Conservation (phyloP, 2,797 vertebrate genomes). For the Malurus leucopterus region DNA sequence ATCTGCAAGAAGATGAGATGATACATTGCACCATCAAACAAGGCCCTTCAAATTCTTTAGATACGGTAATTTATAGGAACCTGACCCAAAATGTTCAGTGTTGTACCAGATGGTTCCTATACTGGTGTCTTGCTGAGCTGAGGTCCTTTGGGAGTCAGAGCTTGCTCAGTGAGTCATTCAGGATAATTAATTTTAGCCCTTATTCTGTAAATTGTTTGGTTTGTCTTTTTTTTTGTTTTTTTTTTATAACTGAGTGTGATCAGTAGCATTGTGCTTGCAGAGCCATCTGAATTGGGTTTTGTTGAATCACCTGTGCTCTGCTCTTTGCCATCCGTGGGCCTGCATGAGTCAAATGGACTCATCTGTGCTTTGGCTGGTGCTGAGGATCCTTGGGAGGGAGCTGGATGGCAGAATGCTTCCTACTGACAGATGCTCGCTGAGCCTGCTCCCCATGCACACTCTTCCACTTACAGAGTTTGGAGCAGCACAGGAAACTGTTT, state of each 20-base stretch:
- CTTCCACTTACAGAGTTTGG: neutral
- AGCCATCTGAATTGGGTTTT: neutral
- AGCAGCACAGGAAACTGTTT: neutral
- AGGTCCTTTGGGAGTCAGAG: conserved; percentile 4
- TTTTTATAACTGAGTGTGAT: neutral
- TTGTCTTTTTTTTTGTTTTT: no score
- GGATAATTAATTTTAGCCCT: neutral
- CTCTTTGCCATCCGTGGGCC: neutral
- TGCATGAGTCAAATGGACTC: rapidly evolving
- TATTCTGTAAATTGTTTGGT: neutral
- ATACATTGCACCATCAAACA: neutral
- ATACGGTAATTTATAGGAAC: neutral
- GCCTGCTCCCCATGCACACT: neutral
- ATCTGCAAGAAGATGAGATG: neutral
- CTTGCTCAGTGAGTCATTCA: neutral
- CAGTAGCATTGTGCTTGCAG: neutral
- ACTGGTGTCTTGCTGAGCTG: neutral
- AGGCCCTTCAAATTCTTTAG: neutral
- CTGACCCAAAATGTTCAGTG: neutral
- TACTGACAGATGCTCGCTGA: neutral
- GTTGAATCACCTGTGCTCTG: neutral
- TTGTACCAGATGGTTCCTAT: neutral
- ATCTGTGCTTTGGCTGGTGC: neutral
- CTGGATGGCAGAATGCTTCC: neutral
- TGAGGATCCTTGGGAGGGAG: neutral